These are phyloP conservation scores for Ailuropoda melanoleuca DNA, from an alignment of 2,113 vertebrate genomes.

Conservation along the genomic window DNA sequence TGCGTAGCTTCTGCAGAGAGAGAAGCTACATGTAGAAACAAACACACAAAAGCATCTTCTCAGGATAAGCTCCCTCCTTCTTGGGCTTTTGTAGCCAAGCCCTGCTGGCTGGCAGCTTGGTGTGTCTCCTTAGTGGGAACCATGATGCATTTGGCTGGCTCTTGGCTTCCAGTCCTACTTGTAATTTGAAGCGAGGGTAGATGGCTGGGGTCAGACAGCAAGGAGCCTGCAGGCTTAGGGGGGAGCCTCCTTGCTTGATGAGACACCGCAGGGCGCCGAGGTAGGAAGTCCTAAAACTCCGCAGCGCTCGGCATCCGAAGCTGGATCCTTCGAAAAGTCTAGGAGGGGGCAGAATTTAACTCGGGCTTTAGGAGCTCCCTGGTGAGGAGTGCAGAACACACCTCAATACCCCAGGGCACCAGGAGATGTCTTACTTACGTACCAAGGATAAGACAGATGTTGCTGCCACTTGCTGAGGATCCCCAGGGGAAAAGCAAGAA, in stretches of 20 bases:
- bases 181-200: conserved; percentile 53
- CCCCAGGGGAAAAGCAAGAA: not conserved
- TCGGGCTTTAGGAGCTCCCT: not conserved
- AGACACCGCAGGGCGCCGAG: not conserved
- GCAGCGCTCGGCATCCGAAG: not conserved
- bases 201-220: conserved; percentile 63
- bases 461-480: not conserved
- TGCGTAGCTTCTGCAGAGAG: not conserved
- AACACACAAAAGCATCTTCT: not conserved
- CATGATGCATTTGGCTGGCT: conserved; percentile 50
- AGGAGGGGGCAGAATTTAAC: not conserved
- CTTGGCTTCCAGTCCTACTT: conserved; percentile 27
- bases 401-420: not conserved
- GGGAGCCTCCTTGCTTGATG: conserved; percentile 44
- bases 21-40: not conserved
- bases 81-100: not conserved
- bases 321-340: not conserved
- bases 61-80: not conserved
- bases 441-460: not conserved
- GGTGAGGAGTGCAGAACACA: not conserved
- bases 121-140: conserved; percentile 11
- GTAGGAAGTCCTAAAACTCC: not conserved
- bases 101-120: conserved; percentile 47
- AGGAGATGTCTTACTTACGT: not conserved
- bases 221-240: conserved; percentile 73